Evolutionary conservation across 2,113 vertebrate genomes (phyloP), one percentile per base, ranked within the genome.

Genomic region (Salvelinus namaycush): DNA sequence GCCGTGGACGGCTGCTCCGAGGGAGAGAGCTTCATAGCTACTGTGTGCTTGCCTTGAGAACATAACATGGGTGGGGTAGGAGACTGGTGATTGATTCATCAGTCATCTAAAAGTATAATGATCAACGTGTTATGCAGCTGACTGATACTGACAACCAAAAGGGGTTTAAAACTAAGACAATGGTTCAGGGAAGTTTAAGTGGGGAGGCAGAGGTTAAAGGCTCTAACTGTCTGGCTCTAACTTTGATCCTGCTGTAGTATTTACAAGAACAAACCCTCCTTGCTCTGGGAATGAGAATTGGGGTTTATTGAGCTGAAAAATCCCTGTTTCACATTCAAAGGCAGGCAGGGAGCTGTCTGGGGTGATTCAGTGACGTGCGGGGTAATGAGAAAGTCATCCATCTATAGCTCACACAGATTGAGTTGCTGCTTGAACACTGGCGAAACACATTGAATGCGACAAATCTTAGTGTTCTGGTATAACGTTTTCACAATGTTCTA

Each of bases 321-420:
- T 69, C 67, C 4, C 6, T 2, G 27, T 68, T 76, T 49, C 69
- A 69, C 34, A 80, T 79, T 81, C 54, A 74, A 60, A 83, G 67
- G 76, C 75, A 76, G 29, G 29, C 75, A 76, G 29, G 34, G 26
- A 76, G 68, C 68, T 84, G 77, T 87, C 68, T 76, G 29, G 0
- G 26, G 68, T 81, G 1, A 85, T 73, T 82, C 78, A 76, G 68
- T 76, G 78, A 83, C 1, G 54, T 76, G 13, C 24, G 69, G 75
- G 81, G 78, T 84, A 70, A 87, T 87, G 81, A 86, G 79, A 86
- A 84, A 89, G 79, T 81, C 80, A 80, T 81, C 78, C 74, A 74
- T 88, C 80, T 67, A 69, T 82, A 70, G 76, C 77, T 83, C 64
- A 64, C 5, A 72, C 31, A 81, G 81, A 87, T 81, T 78, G 81